These are phyloP conservation scores for Sycophaga agraensis DNA, from an alignment of 1,140 invertebrate genomes.

Conservation along the genomic window DNA sequence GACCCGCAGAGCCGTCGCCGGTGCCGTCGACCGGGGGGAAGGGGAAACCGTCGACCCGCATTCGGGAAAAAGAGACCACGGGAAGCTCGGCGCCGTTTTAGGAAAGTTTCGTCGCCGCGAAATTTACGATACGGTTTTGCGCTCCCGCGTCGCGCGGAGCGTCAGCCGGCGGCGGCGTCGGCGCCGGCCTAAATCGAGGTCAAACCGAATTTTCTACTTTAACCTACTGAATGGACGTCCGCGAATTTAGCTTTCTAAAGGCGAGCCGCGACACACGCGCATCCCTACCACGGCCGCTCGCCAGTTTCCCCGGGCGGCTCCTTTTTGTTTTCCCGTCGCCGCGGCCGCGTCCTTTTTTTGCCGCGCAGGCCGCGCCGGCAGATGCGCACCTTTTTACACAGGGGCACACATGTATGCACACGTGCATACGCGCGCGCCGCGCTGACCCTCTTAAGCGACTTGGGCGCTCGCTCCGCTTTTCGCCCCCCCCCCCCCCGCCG, in stretches of 20 bases:
- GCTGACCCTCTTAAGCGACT: neutral
- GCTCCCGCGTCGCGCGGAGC: slow-evolving; percentile 12
- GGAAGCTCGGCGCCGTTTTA: no score
- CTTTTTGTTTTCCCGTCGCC: neutral
- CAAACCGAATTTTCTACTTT: slow-evolving; percentile 60
- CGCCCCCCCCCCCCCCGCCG: no score
- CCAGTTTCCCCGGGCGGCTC: no score
- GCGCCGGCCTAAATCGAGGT: slow-evolving; percentile 55
- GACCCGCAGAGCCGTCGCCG: no score
- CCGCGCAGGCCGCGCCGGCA: neutral
- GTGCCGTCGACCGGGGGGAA: no score
- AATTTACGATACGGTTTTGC: slow-evolving; percentile 21
- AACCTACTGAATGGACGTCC: slow-evolving; percentile 55
- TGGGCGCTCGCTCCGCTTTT: neutral
- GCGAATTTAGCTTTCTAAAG: slow-evolving; percentile 60
- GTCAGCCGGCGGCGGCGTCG: slow-evolving; percentile 31
- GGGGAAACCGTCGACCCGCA: no score
- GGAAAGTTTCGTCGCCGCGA: no score
- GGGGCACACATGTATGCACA: no score
- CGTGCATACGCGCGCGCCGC: no score
- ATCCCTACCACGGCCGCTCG: no score
- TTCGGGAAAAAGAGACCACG: no score
- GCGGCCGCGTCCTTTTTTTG: neutral
- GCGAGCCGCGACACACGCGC: slow-evolving; percentile 29
- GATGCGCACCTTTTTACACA: no score